These are phyloP conservation scores for Chrysolina oricalcia DNA, from an alignment of 2,888 invertebrate species.

Conservation along the genomic window DNA sequence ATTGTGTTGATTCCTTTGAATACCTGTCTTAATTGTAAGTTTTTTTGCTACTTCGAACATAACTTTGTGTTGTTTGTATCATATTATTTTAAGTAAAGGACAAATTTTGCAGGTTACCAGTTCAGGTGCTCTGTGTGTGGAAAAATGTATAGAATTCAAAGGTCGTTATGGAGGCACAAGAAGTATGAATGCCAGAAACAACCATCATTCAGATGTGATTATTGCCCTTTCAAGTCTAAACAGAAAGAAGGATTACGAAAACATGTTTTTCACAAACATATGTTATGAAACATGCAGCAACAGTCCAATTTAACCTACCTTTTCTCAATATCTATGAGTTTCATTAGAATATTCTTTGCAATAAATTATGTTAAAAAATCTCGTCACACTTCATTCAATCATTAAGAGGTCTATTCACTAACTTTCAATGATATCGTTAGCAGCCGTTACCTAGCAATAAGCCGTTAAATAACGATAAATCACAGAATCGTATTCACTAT, in stretches of 20 bases:
- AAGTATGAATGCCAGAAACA: constrained; percentile 47
- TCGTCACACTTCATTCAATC: too few relatives aligned
- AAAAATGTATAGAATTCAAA: background rate
- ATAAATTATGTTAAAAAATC: background rate
- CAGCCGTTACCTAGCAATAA: too few relatives aligned
- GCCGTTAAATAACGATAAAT: too few relatives aligned
- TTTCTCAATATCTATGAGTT: too few relatives aligned
- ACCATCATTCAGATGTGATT: constrained; percentile 36
- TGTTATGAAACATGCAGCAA: background rate
- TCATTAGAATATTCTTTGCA: background rate
- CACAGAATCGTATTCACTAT: too few relatives aligned
- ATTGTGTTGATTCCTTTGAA: too few relatives aligned
- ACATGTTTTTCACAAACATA: constrained; percentile 10
- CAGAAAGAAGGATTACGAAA: constrained; percentile 14
- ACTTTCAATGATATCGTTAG: too few relatives aligned
- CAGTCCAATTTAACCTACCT: background rate
- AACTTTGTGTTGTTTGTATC: too few relatives aligned
- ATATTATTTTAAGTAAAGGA: background rate
- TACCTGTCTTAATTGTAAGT: too few relatives aligned
- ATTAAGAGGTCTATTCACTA: too few relatives aligned
- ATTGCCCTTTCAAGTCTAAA: constrained; percentile 1
- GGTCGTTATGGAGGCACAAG: constrained; percentile 42
- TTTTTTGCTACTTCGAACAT: too few relatives aligned
- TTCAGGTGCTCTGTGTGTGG: constrained; percentile 1
- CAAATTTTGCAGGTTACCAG: background rate